Evolutionary conservation across 2,888 invertebrate species (phyloP), one percentile per base, ranked within the genome.

Genomic region (Spicauda simplicius): DNA sequence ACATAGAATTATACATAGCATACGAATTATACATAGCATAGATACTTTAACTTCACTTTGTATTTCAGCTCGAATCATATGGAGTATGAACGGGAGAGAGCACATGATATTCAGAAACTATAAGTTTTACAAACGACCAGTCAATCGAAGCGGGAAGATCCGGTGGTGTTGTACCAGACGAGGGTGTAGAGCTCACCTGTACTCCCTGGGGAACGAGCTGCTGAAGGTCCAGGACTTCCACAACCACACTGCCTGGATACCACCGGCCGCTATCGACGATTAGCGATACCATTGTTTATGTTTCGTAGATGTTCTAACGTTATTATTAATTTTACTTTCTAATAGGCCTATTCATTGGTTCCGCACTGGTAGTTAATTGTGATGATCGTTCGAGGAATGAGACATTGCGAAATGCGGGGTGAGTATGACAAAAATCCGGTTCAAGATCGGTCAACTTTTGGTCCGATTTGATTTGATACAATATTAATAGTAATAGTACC

Each of bases 141-240:
- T 58, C 18, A 41, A 25, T 0, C 19, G 64, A 0, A 59, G 56
- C 14, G 70, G 62, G 0, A 68, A 68, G 64, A 62, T 68, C 18
- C 72, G 83, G 33, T 82, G 82, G 81, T 75, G 83, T 14, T 82
- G 82, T 50, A 80, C 79, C 0, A 80, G 80, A 19, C 63, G 81
- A 14, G 79, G 80, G 0, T 83, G 83, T 65, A 77, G 73, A 5
- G 80, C 82, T 0, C 60, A 55, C 10, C 33, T 67, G 41, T 70
- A 68, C 58, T 57, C 58, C 10, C 37, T 68, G 5, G 69, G 50
- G 2, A 68, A 65, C n/a, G 53, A 50, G 18, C 57, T 69, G 4
- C 37, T 69, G 1, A 71, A 71, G 14, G 48, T 68, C 10, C 62
- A 68, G n/a, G 48, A 56, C 7, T 16, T 57, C 5, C 71, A 71